A percentile compares a stretch with the other conserved stretches of the same genome.
Conservation (phyloP, 2,888 invertebrate genomes). For the Tetranychus truncatus region DNA sequence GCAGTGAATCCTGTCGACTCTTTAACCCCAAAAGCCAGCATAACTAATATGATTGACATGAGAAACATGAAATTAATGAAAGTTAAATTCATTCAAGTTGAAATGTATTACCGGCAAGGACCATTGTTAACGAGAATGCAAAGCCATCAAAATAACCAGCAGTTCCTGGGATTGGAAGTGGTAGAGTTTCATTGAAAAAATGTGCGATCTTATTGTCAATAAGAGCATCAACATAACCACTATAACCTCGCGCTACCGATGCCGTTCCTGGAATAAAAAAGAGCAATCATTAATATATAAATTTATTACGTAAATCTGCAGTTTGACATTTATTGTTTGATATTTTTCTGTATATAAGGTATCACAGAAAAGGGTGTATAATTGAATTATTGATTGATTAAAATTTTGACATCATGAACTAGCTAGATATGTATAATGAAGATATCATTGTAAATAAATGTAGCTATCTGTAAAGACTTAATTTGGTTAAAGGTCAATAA, state of each 20-base stretch:
- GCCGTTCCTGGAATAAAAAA: constrained; percentile 32
- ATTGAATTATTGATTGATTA: no score
- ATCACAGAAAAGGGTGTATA: not conserved
- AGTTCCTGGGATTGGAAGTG: constrained; percentile 32
- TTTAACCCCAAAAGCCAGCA: constrained; percentile 57
- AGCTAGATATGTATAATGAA: no score
- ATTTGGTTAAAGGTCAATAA: no score
- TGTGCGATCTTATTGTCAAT: constrained; percentile 32
- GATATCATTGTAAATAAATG: no score
- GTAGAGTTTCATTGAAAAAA: constrained; percentile 31
- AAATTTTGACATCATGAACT: no score
- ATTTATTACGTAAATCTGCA: not conserved
- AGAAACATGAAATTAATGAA: not conserved
- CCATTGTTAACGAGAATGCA: constrained; percentile 33
- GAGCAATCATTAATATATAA: not conserved
- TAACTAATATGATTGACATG: constrained; percentile 16
- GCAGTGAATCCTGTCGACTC: constrained; percentile 77
- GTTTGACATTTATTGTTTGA: not conserved
- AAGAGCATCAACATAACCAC: constrained; percentile 35
- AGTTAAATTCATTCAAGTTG: not conserved
- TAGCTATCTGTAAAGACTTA: no score
- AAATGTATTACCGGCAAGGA: constrained; percentile 31
- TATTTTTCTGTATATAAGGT: not conserved
- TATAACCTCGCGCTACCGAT: constrained; percentile 42
- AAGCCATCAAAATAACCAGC: constrained; percentile 34